These are phyloP conservation scores for Nymphicus hollandicus DNA, from an alignment of 2,113 vertebrate genomes.

Conservation along the genomic window DNA sequence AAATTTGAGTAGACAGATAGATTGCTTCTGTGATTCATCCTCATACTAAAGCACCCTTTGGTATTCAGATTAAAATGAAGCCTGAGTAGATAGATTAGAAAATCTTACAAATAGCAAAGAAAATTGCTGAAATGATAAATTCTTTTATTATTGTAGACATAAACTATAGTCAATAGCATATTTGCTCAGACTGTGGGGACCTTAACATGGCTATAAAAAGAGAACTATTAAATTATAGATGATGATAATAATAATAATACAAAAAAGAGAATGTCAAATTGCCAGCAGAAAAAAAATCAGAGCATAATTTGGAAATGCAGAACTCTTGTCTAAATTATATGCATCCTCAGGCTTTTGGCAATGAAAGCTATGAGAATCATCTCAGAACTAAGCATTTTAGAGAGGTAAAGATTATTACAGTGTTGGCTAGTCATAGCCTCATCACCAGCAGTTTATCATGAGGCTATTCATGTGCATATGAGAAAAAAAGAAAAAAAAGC, in stretches of 20 bases:
- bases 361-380: background rate
- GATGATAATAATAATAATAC: background rate
- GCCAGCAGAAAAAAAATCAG: background rate
- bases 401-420: background rate
- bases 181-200: background rate
- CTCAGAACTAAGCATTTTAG: background rate
- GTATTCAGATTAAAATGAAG: conserved; percentile 9
- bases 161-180: background rate
- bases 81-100: background rate
- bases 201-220: background rate
- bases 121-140: background rate
- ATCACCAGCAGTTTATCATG: background rate
- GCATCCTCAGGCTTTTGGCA: background rate
- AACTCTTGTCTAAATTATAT: background rate
- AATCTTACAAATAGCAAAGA: background rate
- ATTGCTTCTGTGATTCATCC: background rate
- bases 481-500: background rate
- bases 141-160: background rate
- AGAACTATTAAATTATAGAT: background rate
- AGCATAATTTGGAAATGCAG: background rate
- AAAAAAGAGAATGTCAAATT: background rate
- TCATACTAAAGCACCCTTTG: background rate
- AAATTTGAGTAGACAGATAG: background rate
- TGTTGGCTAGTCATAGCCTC: background rate
- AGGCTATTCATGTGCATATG: background rate